Base-by-base conservation (phyloP, 2,888 invertebrate genomes). In the Serrognathus titanus region DNA sequence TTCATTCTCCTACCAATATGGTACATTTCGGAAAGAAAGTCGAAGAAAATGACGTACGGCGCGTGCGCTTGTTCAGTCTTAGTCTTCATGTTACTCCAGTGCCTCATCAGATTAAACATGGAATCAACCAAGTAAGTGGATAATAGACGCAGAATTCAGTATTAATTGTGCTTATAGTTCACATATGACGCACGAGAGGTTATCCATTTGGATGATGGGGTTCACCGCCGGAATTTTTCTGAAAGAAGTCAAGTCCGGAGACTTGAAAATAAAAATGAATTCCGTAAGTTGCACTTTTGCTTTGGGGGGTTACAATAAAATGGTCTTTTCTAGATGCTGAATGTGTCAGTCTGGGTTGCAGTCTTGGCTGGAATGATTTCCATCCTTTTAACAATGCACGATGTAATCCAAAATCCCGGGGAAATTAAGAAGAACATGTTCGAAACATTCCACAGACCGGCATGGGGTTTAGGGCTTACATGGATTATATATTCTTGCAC, bases 401-500 rank as follows among this genome's bases (percentile, higher is more conserved):
- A 60, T 36, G 57, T 56, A 4, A 54, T 41, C 35, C 40, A 40
- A 9, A 6, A 53, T 39, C 40, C 45, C 9, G 54, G 52, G 11
- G 8, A 16, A 11, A 8, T 43, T 4, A 60, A 59, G 16, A 58
- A 47, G 12, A 57, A 57, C 43, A 16, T 61, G 11, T 62, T 53
- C 47, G 48, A 51, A 20, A 20, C 62, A 1, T 53, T 60, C 38
- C 46, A 60, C n/a, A 36, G 62, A 16, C 60, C 60, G 3, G 39
- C 36, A 8, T 62, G 60, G 60, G 38, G 35, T 3, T 9, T 48
- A 8, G 48, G 35, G 8, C 9, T 48, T 20, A 35, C 16, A 3
- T 62, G 62, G 62, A 59, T 62, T 6, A 46, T 62, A 3, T 59
- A 52, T 47, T 38, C 62, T 3, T 62, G 60, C 39, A 53, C 53